phyloP scores from a whole-genome alignment of 2,113 vertebrate genomes.

The Thamnophis sirtalis region DNA sequence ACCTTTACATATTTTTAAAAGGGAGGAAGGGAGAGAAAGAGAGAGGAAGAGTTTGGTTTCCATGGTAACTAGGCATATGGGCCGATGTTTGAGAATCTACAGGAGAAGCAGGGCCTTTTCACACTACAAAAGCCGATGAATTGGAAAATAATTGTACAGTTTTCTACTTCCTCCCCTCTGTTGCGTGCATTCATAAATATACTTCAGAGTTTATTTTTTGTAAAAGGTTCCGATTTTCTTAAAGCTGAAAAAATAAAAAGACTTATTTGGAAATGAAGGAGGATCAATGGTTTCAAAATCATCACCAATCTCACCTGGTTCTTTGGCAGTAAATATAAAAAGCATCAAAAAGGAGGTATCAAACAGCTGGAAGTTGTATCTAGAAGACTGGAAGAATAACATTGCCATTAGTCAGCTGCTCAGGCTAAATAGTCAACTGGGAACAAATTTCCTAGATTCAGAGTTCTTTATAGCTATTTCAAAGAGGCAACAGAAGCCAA shows the following conservation, averaged over 20 bases:
- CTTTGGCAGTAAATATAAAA: not conserved
- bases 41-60: constrained; percentile 63
- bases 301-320: not conserved
- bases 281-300: not conserved
- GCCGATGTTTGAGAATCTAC: constrained; percentile 60
- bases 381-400: not conserved
- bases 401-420: not conserved
- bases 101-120: constrained; percentile 50
- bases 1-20: constrained; percentile 57
- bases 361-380: not conserved
- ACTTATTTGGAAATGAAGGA: not conserved
- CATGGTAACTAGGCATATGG: constrained; percentile 63
- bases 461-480: not conserved
- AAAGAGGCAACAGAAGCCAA: no score
- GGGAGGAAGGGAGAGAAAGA: constrained; percentile 44
- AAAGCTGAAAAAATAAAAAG: not conserved
- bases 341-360: not conserved
- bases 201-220: constrained; percentile 43
- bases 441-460: not conserved
- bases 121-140: constrained; percentile 57
- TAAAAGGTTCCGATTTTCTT: constrained; percentile 41
- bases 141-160: constrained; percentile 57
- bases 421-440: not conserved
- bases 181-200: constrained; percentile 43
- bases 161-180: constrained; percentile 29